Evolutionary conservation across 2,888 invertebrate species (phyloP).

Genomic region (Seladonia tumulorum): DNA sequence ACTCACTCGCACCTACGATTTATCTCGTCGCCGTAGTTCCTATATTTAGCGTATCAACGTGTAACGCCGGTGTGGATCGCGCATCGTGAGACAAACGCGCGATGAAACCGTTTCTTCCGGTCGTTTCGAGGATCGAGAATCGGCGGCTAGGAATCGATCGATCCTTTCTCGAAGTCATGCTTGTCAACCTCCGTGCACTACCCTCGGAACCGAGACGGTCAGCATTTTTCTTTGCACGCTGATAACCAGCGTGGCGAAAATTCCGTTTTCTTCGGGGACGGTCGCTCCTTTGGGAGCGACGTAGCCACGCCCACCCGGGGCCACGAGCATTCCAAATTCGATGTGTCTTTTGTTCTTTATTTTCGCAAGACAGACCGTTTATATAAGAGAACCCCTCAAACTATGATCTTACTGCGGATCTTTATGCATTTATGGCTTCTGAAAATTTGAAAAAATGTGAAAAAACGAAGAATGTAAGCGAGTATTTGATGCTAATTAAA

Average conservation of each 20-base stretch:
- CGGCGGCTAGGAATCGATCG: background rate
- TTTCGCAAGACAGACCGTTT: background rate
- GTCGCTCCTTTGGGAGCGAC: background rate
- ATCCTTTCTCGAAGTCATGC: no score
- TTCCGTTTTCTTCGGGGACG: background rate
- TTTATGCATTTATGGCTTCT: no score
- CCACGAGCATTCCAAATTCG: background rate
- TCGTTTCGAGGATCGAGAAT: background rate
- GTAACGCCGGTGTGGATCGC: conserved; percentile 22
- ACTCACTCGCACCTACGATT: conserved; percentile 39
- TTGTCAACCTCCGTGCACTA: no score
- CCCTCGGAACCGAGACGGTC: background rate
- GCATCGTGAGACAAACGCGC: conserved; percentile 33
- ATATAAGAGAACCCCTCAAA: no score
- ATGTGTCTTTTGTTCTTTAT: background rate
- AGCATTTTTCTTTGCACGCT: background rate
- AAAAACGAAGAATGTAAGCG: no score
- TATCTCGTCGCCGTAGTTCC: conserved; percentile 42
- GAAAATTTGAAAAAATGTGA: no score
- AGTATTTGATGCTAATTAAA: background rate
- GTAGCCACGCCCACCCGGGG: background rate
- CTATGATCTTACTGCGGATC: no score
- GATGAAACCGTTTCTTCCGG: background rate
- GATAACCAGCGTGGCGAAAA: background rate
- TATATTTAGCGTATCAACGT: conserved; percentile 73